Evolutionary conservation across 2,113 vertebrate genomes (phyloP).

Genomic region (Thomomys bottae): DNA sequence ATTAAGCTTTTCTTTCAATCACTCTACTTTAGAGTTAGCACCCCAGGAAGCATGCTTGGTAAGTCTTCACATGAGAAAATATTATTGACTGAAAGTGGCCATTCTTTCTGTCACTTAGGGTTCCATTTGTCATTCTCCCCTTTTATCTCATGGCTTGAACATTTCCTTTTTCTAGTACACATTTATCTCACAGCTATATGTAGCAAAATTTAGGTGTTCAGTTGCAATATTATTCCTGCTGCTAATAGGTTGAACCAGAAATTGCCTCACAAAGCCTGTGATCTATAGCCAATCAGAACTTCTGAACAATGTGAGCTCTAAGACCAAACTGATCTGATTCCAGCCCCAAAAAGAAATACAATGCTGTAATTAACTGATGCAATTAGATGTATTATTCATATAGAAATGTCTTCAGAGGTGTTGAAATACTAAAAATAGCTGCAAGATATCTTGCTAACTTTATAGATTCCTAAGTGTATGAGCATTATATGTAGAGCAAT

Average conservation of each 20-base stretch:
- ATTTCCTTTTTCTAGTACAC: background rate
- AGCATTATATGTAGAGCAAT: background rate
- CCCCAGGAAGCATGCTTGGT: background rate
- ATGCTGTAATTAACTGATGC: constrained; percentile 17
- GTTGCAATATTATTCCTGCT: background rate
- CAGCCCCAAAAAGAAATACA: constrained; percentile 32
- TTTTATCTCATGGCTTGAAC: constrained; percentile 16
- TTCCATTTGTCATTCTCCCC: background rate
- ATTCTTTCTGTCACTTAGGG: background rate
- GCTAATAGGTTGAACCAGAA: background rate
- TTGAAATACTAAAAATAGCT: constrained; percentile 29
- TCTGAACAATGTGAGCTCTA: background rate
- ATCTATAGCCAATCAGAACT: constrained; percentile 18
- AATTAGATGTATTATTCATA: background rate
- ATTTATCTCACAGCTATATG: background rate
- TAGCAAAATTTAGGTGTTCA: background rate
- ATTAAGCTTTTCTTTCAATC: background rate
- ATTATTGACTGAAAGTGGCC: background rate
- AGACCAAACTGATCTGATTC: constrained; percentile 26
- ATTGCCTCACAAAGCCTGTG: background rate
- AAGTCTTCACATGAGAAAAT: background rate
- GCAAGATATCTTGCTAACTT: background rate
- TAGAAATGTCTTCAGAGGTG: background rate
- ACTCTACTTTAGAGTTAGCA: background rate
- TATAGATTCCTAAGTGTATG: background rate